phyloP scores from a whole-genome alignment of 2,888 invertebrate species.

The Pyrgus malvae region DNA sequence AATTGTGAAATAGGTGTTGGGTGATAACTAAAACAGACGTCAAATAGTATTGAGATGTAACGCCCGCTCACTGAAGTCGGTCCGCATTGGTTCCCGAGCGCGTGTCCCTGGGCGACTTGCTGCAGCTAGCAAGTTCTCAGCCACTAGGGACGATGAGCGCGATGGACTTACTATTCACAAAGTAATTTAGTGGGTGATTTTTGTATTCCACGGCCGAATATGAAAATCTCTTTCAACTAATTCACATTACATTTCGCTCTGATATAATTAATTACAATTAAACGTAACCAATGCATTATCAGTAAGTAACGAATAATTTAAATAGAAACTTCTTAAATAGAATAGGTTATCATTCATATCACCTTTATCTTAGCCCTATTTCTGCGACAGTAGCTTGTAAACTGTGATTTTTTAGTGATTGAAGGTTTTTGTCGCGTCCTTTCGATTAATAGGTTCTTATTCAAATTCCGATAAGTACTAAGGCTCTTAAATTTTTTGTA shows the following conservation, averaged over 20 bases:
- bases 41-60: not conserved
- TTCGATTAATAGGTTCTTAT: not conserved
- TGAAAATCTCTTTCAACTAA: conserved; percentile 79
- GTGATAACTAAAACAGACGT: conserved; percentile 51
- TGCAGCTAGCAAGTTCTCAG: conserved; percentile 74
- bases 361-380: conserved; percentile 52
- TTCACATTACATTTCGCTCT: conserved; percentile 49
- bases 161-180: conserved; percentile 55
- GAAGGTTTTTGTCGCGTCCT: conserved; percentile 58
- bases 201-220: conserved; percentile 66
- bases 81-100: conserved; percentile 42
- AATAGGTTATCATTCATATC: conserved; percentile 65
- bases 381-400: conserved; percentile 64
- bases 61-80: conserved; percentile 13
- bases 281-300: conserved; percentile 38
- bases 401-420: conserved; percentile 73
- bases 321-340: conserved; percentile 43
- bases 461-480: conserved; percentile 53
- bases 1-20: conserved; percentile 56
- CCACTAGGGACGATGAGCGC: conserved; percentile 65
- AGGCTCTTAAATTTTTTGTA: conserved; percentile 45
- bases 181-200: conserved; percentile 71
- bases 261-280: conserved; percentile 35
- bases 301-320: conserved; percentile 27
- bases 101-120: conserved; percentile 77